Evolutionary conservation across 1,140 invertebrate genomes (phyloP), one percentile per base, ranked within the genome.

Genomic region (Diuraphis noxia): DNA sequence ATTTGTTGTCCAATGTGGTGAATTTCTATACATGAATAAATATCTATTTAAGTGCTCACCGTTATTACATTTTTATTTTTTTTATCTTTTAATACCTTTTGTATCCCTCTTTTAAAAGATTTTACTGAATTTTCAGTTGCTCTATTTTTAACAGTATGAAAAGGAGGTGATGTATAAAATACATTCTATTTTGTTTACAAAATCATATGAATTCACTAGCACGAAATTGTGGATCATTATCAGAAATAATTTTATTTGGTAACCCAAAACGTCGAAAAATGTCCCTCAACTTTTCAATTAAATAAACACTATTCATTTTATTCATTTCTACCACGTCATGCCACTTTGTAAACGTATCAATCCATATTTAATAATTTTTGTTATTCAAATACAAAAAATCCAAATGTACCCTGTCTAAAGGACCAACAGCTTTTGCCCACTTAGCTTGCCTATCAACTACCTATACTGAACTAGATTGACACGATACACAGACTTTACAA

Each of bases 111-210:
- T n/a, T 63, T 63, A 30, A 63, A 56, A 30, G 56, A 63, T 93
- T 93, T 93, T 1, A 94, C 94, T 1, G 93, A 92, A 85, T 94
- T 93, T 92, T 94, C 93, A 34, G 93, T 93, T 23, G 92, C 92
- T 2, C 93, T 93, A 92, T 94, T 94, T 36, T 93, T 92, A 0
- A 92, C 92, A 84, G 93, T 93, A 91, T 93, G 93, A 92, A 93
- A 93, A 38, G 93, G 92, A 17, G 93, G 91, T 43, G 92, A 92
- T 49, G 92, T 93, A 23, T 86, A 40, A 87, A 93, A 92, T 40
- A 90, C 38, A 93, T 93, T 8, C 93, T 92, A 92, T 93, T 92
- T 43, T 89, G 40, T 79, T 92, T 92, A 23, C 91, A 92, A 91
- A 93, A 93, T 34, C 92, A n/a, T 79, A 92, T 63, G 92, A 93